Evolutionary conservation across 2,888 invertebrate species (phyloP), one percentile per base, ranked within the genome.

Genomic region (Pseudolycoriella hygida): DNA sequence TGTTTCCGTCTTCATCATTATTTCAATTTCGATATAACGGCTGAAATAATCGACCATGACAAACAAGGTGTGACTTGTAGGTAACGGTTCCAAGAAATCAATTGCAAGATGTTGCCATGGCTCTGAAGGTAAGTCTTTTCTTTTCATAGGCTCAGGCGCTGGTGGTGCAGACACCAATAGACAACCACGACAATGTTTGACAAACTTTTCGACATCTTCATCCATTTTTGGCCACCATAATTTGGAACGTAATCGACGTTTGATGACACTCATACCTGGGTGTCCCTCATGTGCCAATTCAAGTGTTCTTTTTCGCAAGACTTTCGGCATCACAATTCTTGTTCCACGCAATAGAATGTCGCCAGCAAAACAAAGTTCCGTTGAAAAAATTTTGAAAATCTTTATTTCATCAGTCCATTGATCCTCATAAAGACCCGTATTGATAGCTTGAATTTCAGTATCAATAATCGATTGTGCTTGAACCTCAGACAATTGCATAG

Each of bases 71-170:
- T 40, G 17, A 5, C 18, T 18, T n/a, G n/a, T n/a, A n/a, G n/a
- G n/a, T n/a, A n/a, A n/a, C n/a, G n/a, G n/a, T 20, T 54, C 54
- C 19, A 57, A 17, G 10, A 56, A 49, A 47, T 59, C 57, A 8
- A 57, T 51, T 2, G 54, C 54, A 3, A 54, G 3, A 11, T 45
- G 34, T 34, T 20, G 15, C 45, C 45, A 45, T 37, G 32, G 18
- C 10, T 14, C 19, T 2, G 17, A 5, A 14, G 45, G 45, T 40
- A 45, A 19, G 14, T 40, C 30, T 14, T 15, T 25, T 41, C 18
- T 17, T 18, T 41, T 31, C 31, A 45, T 10, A 12, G 41, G 48
- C 17, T 42, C 41, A 6, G 49, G 49, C 11, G 47, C 42, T 12
- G 38, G 17, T 17, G 45, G 49, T 44, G 39, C 37, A 3, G 38